Conservation (phyloP, 2,888 invertebrate species). For the Hydrotaea diabolus region DNA sequence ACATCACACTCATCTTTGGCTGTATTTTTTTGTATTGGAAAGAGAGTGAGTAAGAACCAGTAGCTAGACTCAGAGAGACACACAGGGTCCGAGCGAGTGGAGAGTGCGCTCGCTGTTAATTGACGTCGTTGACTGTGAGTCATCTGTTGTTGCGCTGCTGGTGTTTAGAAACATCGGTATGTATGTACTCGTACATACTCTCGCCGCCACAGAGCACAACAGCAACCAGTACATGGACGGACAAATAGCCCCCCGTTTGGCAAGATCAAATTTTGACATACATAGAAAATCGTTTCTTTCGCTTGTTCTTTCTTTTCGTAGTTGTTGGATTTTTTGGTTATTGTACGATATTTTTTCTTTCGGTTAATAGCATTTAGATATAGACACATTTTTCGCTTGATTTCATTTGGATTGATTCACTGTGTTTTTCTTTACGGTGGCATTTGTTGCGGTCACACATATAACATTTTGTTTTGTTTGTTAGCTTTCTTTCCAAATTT, state of each 20-base stretch:
- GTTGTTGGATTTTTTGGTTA: conserved; percentile 16
- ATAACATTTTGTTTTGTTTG: not conserved
- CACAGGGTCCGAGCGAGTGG: not conserved
- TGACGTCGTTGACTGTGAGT: conserved; percentile 38
- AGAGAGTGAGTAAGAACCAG: not conserved
- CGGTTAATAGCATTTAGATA: conserved; percentile 49
- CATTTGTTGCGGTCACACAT: not conserved
- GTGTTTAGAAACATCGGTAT: not conserved
- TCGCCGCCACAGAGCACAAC: not conserved
- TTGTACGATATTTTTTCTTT: not conserved
- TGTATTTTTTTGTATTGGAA: too few species aligned
- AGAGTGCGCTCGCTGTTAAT: too few species aligned
- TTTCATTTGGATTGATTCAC: conserved; percentile 44
- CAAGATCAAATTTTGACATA: conserved; percentile 65
- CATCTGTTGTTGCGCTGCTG: conserved; percentile 16
- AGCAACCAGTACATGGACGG: conserved; percentile 7
- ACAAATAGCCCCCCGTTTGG: conserved; percentile 49
- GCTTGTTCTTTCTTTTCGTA: conserved; percentile 7
- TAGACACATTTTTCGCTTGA: conserved; percentile 58
- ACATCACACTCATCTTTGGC: not conserved
- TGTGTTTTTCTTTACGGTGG: conserved; percentile 10
- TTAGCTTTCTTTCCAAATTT: conserved; percentile 23
- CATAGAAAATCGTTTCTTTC: conserved; percentile 30
- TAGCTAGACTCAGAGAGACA: not conserved
- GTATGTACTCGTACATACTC: too few species aligned